Evolutionary conservation across 2,888 invertebrate genomes (phyloP).

Genomic region (Branchellion lobata): DNA sequence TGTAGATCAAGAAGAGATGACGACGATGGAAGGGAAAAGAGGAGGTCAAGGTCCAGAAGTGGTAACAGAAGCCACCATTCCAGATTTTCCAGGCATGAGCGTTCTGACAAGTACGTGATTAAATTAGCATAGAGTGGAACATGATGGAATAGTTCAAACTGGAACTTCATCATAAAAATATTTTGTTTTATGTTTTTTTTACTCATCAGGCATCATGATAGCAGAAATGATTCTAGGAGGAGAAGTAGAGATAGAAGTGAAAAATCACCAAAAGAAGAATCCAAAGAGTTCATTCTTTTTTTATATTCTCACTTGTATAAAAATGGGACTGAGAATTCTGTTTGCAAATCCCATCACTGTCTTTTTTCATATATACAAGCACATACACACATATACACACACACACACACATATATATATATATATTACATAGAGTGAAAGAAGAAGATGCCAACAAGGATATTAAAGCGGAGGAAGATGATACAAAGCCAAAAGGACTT

Average conservation of each 20-base stretch:
- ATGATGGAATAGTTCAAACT: no score
- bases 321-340: no score
- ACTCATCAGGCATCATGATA: conserved; percentile 11
- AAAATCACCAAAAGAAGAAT: background rate
- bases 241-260: conserved; percentile 25
- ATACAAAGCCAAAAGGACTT: conserved; percentile 63
- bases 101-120: background rate
- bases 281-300: background rate
- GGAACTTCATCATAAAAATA: no score
- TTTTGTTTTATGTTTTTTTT: no score
- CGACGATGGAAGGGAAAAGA: background rate
- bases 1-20: background rate
- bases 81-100: background rate
- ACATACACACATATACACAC: no score
- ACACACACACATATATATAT: background rate
- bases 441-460: conserved; percentile 45
- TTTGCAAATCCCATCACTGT: no score
- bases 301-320: background rate
- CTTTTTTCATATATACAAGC: background rate
- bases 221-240: background rate
- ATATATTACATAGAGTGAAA: background rate
- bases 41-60: conserved; percentile 8
- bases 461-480: conserved; percentile 49
- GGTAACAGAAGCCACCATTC: background rate
- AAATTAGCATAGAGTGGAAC: no score